A percentile compares a stretch with the other conserved stretches of the same genome.
Conservation (phyloP, 2,888 invertebrate species). For the Norana najaformis region DNA sequence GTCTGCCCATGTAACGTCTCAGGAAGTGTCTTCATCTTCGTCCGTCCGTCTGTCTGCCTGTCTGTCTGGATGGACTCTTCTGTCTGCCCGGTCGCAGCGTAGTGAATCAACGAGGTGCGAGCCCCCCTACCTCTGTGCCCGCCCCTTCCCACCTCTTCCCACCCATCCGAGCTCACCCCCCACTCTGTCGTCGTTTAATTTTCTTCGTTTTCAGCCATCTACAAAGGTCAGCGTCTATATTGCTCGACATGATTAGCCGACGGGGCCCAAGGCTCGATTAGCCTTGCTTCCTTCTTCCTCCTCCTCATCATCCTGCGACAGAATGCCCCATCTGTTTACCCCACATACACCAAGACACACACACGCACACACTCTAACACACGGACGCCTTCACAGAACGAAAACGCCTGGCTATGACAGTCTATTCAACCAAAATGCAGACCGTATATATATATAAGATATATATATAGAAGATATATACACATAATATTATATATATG, state of each 20-base stretch:
- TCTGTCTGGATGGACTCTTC: background rate
- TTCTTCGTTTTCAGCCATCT: background rate
- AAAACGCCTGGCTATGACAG: conserved; percentile 7
- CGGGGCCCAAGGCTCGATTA: conserved; percentile 6
- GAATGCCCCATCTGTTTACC: background rate
- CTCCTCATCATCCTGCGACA: background rate
- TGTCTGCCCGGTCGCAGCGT: background rate
- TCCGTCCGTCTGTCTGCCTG: background rate
- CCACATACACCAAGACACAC: background rate
- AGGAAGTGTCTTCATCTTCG: background rate
- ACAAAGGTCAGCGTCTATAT: conserved; percentile 5
- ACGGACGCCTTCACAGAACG: conserved; percentile 13
- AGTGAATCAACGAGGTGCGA: background rate
- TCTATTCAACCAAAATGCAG: background rate
- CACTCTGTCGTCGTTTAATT: conserved; percentile 3
- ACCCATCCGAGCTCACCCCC: background rate
- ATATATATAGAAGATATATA: background rate
- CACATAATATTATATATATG: background rate
- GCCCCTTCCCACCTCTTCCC: no score
- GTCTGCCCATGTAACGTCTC: background rate
- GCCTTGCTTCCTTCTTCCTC: background rate
- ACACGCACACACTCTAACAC: no score
- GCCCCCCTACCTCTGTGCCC: background rate
- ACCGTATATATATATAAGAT: background rate
- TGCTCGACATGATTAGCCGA: conserved; percentile 7